Evolutionary conservation across 1,140 invertebrate genomes (phyloP).

Genomic region (Galendromus occidentalis): DNA sequence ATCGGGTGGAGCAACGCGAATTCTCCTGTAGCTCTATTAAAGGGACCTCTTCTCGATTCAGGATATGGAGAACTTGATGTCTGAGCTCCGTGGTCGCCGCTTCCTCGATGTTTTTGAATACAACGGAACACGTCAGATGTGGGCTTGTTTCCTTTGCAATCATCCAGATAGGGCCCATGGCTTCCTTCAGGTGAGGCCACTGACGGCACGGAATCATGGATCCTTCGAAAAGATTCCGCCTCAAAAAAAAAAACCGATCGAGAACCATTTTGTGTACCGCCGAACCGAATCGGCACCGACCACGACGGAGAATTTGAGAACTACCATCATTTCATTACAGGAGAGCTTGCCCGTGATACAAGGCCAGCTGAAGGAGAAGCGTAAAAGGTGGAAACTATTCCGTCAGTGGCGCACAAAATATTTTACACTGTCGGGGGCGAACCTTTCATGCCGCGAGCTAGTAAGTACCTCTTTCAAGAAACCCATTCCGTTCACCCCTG

Average conservation of each 20-base stretch:
- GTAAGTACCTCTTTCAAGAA: conserved; percentile 38
- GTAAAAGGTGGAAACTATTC: conserved; percentile 73
- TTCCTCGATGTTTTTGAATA: conserved; percentile 83
- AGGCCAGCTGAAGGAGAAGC: conserved; percentile 84
- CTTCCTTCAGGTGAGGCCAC: conserved; percentile 40
- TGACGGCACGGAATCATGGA: conserved; percentile 11
- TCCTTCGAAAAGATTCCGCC: neutral
- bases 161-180: conserved; percentile 66
- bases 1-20: too few species aligned
- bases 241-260: neutral
- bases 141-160: conserved; percentile 74
- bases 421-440: conserved; percentile 73
- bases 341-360: conserved; percentile 32
- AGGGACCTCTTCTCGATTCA: conserved; percentile 23
- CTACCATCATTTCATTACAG: conserved; percentile 6
- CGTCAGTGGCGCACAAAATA: conserved; percentile 73
- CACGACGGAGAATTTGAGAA: neutral
- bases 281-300: too few species aligned
- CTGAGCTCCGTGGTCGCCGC: conserved; percentile 59
- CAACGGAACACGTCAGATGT: conserved; percentile 38
- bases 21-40: neutral
- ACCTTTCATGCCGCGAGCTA: conserved; percentile 63
- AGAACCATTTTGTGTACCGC: too few species aligned
- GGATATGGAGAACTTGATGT: conserved; percentile 62
- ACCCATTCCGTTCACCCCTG: too few species aligned